Base-by-base conservation (phyloP, 2,113 vertebrate genomes). In the Limnothrissa miodon region DNA sequence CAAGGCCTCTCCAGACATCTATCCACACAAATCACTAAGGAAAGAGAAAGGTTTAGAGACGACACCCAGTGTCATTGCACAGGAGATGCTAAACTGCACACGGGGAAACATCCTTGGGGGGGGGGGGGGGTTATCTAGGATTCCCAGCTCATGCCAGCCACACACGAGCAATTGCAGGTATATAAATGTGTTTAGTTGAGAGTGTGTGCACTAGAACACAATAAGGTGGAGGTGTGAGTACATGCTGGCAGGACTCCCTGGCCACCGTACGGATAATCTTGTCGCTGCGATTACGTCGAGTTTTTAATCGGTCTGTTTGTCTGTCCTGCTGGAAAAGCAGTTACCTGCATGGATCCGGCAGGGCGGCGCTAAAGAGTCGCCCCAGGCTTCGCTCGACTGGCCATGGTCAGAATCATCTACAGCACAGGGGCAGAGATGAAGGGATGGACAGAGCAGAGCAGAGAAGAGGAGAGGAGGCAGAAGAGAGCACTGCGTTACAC, bases 281-380 rank as follows among this genome's bases (percentile, higher is more conserved):
- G 70, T 86, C 83, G 81, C 84, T 83, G 86, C 79, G 15, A 29
- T 62, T 56, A 21, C 21, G 25, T 56, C n/a, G 53, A 4, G 88
- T 82, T 81, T 83, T 87, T 90, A 89, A n/a, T 62, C n/a, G 25
- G n/a, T 62, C 56, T 62, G 56, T 62, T 10, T 62, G 59, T 62
- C 25, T 62, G 59, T 62, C 59, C 59, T n/a, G 6, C 59, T 62
- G 90, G 91, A 89, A 91, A 88, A 87, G 82, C 86, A 79, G 90
- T 97, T 96, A 98, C 96, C 97, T 97, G 96, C 94, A 90, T 95
- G 96, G 93, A 96, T 97, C 94, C 95, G 96, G 95, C 95, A 97
- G 94, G 94, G 95, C 93, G 93, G 92, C 93, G 95, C 93, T 96
- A 97, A 94, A 95, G 95, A 95, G 91, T 94, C 93, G 87, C 93